Percentiles rank a stretch among this genome's conserved stretches.
Evolutionary conservation across 2,797 vertebrate species (phyloP).

Genomic region (Potorous gilbertii): DNA sequence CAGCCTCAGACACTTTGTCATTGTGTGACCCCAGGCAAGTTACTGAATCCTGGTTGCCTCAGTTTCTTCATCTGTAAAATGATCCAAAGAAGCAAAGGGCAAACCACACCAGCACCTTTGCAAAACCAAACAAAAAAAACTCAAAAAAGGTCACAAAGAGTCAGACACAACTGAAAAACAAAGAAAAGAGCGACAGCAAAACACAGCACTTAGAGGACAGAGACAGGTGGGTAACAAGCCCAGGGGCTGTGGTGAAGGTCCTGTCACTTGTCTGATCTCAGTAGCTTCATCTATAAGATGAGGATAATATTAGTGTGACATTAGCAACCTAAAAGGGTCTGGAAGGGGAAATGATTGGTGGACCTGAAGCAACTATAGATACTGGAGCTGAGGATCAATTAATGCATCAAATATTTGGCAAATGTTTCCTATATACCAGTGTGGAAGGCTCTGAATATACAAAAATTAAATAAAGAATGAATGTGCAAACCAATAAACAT

Average conservation of each 20-base stretch:
- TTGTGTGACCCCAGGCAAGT: not conserved
- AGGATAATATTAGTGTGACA: not conserved
- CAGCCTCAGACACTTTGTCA: not conserved
- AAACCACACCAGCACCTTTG: not conserved
- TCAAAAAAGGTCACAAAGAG: not conserved
- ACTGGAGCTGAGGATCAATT: not conserved
- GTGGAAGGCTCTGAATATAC: accelerated
- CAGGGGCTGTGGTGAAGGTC: not conserved
- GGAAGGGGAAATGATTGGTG: too few relatives aligned
- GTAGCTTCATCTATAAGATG: not conserved
- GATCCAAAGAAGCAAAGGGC: not conserved
- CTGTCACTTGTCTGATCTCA: accelerated
- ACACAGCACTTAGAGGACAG: not conserved
- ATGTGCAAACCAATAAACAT: not conserved
- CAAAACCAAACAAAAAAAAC: not conserved
- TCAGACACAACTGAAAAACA: not conserved
- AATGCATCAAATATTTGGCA: not conserved
- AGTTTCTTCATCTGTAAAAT: not conserved
- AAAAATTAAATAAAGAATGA: not conserved
- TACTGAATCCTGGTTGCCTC: not conserved
- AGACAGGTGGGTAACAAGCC: not conserved
- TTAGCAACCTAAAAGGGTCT: too few relatives aligned
- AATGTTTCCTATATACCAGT: not conserved
- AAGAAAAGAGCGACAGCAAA: too few relatives aligned
- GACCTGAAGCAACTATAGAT: too few relatives aligned